Evolutionary conservation across 2,888 invertebrate genomes (phyloP).

Genomic region (Nomada hirtipes): DNA sequence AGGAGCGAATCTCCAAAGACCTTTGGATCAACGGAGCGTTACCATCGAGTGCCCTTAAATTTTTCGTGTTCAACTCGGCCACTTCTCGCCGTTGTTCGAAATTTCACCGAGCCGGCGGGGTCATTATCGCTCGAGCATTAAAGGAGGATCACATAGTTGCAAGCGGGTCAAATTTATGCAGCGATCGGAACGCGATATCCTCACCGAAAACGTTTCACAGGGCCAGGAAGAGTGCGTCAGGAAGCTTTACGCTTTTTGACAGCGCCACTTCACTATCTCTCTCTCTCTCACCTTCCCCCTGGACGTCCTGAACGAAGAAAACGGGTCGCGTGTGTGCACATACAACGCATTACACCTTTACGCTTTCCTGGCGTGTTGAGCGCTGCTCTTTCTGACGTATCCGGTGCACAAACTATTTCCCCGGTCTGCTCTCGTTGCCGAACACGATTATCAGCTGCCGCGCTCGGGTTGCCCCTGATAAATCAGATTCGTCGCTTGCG

Average conservation of each 20-base stretch:
- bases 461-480: slow-evolving; percentile 52
- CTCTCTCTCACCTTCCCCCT: background rate
- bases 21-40: background rate
- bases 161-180: slow-evolving; percentile 14
- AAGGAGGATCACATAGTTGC: slow-evolving; percentile 40
- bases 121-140: slow-evolving; percentile 44
- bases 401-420: slow-evolving; percentile 53
- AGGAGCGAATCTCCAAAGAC: slow-evolving; percentile 2
- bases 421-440: slow-evolving; percentile 27
- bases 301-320: slow-evolving; percentile 24
- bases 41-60: slow-evolving; percentile 1
- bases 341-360: slow-evolving; percentile 32
- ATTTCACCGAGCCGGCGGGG: slow-evolving; percentile 8
- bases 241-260: slow-evolving; percentile 38
- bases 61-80: background rate
- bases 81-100: slow-evolving; percentile 21
- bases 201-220: slow-evolving; percentile 8
- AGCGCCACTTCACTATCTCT: background rate
- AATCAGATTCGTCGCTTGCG: slow-evolving; percentile 39
- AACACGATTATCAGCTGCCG: slow-evolving; percentile 67
- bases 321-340: slow-evolving; percentile 7
- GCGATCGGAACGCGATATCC: slow-evolving; percentile 43
- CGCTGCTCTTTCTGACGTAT: slow-evolving; percentile 64
- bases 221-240: slow-evolving; percentile 38
- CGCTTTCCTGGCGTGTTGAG: slow-evolving; percentile 55